Base-by-base conservation (phyloP, 1,140 invertebrate species). In the Bathynomus jamesi region DNA sequence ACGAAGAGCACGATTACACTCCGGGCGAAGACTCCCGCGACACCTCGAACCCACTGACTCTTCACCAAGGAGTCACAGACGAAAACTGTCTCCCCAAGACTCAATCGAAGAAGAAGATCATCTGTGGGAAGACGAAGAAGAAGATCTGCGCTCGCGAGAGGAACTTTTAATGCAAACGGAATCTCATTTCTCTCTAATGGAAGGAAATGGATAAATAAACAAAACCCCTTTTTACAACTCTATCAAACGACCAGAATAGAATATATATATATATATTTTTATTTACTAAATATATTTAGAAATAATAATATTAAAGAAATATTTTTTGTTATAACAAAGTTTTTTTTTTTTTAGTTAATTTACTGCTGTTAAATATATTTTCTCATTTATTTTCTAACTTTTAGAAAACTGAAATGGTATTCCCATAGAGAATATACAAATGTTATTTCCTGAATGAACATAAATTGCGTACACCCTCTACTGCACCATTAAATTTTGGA, bases 1-100 rank as follows among this genome's bases (percentile, higher is more conserved):
- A 11, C 65, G 66, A 72, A 78, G 81, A 62, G 67, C 65, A 21
- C 63, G 66, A 3, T 69, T 78, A 21, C 80, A 78, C 28, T 78
- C 79, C 11, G 68, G 78, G 21, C 32, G 72, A 10, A 79, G 77
- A 65, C 77, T 76, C 11, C 76, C 72, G 29, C 68, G 77, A 46
- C 74, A 73, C 68, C 63, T 78, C 10, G 72, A 76, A 8, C 21
- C 65, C 21, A 70, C 72, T 40, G 74, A 76, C 28, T 70, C 71
- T 10, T 76, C 74, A 13, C 77, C 77, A 2, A 68, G 74, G 40
- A 74, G 69, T 40, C 75, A 76, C 32, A 69, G 72, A 31, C 72
- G 72, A 40, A 71, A 74, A 40, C 70, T 76, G 10, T 78, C 75
- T 13, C 75, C 70, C 1, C 74, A 76, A 70, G 72, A 77, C 30